Base-by-base conservation (phyloP, 1,140 invertebrate genomes). In the Papilio polyxenes region DNA sequence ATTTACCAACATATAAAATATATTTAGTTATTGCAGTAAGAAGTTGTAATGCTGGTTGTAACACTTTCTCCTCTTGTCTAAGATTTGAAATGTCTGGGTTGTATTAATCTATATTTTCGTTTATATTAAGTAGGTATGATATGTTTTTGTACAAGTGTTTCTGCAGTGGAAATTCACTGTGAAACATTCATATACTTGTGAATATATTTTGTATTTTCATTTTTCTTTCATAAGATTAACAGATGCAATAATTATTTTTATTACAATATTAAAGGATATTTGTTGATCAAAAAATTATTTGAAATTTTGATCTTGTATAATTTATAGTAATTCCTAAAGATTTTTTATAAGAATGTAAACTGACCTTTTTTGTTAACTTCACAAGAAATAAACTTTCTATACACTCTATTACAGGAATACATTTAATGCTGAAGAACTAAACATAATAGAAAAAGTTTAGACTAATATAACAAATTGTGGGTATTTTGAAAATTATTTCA, bases 31-130 rank as follows among this genome's bases (percentile, higher is more conserved):
- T 0, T 20, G 9, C n/a, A 23, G 59, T 20, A 62, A n/a, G 23
- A 65, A 65, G 23, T 65, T 65, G 9, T 65, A 17, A 11, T 65
- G 31, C 62, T 72, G 65, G 65, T 72, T 72, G 65, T 72, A 72
- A 72, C 65, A 72, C 7, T 72, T 37, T 72, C 5, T 72, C 1
- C 17, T 5, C 13, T 37, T 8, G n/a, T 59, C 5, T 37, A 37
- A 31, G 62, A 31, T 72, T 72, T 72, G 5, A 72, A 65, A 65
- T 23, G 62, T 65, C 62, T 59, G 5, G 17, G 8, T 59, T 59
- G 15, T 59, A 20, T 59, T 56, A 7, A 59, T 59, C 7, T 20
- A n/a, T 59, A 20, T 44, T 44, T 6, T 44, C 7, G 4, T 44
- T 44, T 44, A 2, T 4, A 44, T 44, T 44, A 44, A 44, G 3